Conservation (phyloP, 1,140 invertebrate species). For the Amyelois transitella region DNA sequence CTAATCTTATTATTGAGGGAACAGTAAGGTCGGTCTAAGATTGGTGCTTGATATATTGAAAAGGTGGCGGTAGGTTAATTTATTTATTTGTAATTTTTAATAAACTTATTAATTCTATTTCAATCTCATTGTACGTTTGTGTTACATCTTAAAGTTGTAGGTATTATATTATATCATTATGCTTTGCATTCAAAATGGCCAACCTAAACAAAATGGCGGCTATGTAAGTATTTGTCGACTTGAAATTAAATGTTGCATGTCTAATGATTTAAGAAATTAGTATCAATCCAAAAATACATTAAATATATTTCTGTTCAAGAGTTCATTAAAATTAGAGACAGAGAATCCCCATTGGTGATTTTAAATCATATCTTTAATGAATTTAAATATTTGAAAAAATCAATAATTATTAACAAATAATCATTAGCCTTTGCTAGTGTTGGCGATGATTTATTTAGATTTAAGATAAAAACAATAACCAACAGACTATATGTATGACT, state of each 20-base stretch:
- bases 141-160: no score
- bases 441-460: background rate
- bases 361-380: constrained; percentile 21
- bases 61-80: background rate
- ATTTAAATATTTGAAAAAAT: background rate
- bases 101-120: background rate
- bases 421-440: constrained; percentile 10
- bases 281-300: no score
- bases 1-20: background rate
- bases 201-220: no score
- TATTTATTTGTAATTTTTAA: constrained; percentile 3
- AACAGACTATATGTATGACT: no score
- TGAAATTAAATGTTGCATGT: no score
- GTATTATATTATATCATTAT: no score
- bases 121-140: background rate
- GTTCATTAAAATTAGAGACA: no score
- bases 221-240: no score
- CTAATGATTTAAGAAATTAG: no score
- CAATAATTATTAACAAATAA: background rate
- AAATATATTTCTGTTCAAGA: no score
- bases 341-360: constrained; percentile 12
- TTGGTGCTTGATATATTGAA: constrained; percentile 7
- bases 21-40: constrained; percentile 11
- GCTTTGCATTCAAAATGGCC: no score
- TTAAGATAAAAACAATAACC: no score